Evolutionary conservation across 2,888 invertebrate species (phyloP), one percentile per base, ranked within the genome.

Genomic region (Tortricodes alternella): DNA sequence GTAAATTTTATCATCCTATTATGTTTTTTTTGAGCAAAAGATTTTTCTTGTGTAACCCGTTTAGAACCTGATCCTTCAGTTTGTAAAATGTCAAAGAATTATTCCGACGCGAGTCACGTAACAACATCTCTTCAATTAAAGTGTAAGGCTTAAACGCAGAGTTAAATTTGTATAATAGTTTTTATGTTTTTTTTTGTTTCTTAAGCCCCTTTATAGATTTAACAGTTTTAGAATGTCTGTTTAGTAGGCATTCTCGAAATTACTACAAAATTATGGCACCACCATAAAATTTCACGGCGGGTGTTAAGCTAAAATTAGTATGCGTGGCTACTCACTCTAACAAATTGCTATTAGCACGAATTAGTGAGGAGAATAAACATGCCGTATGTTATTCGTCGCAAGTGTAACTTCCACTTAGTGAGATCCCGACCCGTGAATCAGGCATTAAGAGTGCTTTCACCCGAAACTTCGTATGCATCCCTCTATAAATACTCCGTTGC

Each of bases 401-500:
- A 68, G 61, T 66, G 73, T 70, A 68, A 72, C 66, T 71, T 71
- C 70, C 69, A 70, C 68, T 71, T 71, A 58, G 83, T 76, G 82
- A 84, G 83, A 81, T 71, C 74, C 67, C 65, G 70, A 76, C 73
- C 82, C 79, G 85, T 86, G 85, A 85, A 85, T 82, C 75, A 76
- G 70, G 78, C 83, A 81, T 85, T 80, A 82, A 83, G 84, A 88
- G 89, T 89, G 85, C 89, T 79, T 89, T 89, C 88, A 90, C 89
- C 89, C 89, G 85, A 85, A 85, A 74, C 85, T 78, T 77, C 84
- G 88, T 78, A 82, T 85, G 89, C 87, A 86, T 82, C 83, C 71
- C 67, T 71, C 80, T 88, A 89, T 82, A 80, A 85, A 88, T 88
- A 87, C 84, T 66, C 59, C 66, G 69, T 62, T 77, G 83, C 80